Base-by-base conservation (phyloP, 1,140 invertebrate species). In the Drosophila sechellia region DNA sequence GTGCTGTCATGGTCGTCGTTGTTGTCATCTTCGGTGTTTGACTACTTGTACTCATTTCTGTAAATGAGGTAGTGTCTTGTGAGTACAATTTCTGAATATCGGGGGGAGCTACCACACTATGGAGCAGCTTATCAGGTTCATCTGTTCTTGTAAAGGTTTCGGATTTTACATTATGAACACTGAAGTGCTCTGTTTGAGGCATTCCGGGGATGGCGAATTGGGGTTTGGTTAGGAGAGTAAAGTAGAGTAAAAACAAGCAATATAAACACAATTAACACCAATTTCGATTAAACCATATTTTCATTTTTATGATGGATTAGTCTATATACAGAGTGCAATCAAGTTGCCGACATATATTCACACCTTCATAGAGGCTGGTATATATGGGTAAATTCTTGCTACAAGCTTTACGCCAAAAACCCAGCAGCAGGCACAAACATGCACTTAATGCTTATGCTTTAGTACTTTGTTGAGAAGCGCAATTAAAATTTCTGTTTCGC, bases 1-100 rank as follows among this genome's bases (percentile, higher is more conserved):
- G 52, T 22, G 75, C 59, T 52, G 68, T 90, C 37, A 81, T 42
- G 39, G 79, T 81, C 31, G 79, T 80, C 46, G 69, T 65, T 43
- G 66, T 77, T 52, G 75, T 77, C 60, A 76, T 81, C 71, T 78
- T 89, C 59, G 84, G 68, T 56, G 71, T 76, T 81, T 76, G 90
- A 91, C 90, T 91, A 91, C 90, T 91, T 81, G 81, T 71, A 85
- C 90, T 91, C 90, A 91, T 91, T 91, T 91, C 90, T 90, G 86
- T 74, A 91, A 91, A 91, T 91, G 90, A 91, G 90, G 90, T 91
- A 91, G 90, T 91, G 90, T 91, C 90, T 70, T 57, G 90, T 90
- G 83, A 90, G 66, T 83, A 70, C 56, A 31, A 58, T 61, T 50
- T 83, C 37, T 55, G 73, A 37, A 58, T 74, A 69, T 56, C 56